Percentiles rank a stretch among this genome's conserved stretches.
phyloP scores from a whole-genome alignment of 2,888 invertebrate genomes.

The Eupithecia vulgata region DNA sequence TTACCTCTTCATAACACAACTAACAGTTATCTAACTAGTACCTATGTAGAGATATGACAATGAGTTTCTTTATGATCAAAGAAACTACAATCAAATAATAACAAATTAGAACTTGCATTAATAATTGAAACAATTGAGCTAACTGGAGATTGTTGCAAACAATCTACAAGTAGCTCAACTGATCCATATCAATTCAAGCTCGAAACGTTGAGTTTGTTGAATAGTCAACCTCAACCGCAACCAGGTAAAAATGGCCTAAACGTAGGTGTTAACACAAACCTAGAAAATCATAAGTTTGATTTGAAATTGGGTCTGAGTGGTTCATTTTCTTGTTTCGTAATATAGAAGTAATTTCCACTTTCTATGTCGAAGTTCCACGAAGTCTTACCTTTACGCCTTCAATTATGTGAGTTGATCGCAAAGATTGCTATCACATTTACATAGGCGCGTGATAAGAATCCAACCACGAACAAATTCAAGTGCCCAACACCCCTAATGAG shows the following conservation, averaged over 20 bases:
- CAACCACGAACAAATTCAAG: not conserved
- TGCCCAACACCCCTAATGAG: not conserved
- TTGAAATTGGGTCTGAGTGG: not conserved
- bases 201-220: not conserved
- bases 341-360: too few relatives aligned
- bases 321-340: not conserved
- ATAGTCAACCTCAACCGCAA: not conserved
- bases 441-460: not conserved
- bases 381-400: not conserved
- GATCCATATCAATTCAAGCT: too few relatives aligned
- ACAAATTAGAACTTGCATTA: too few relatives aligned
- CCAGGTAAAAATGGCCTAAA: not conserved
- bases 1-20: too few relatives aligned
- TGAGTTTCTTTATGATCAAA: not conserved
- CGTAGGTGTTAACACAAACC: not conserved
- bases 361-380: not conserved
- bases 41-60: too few relatives aligned
- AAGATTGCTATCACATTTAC: not conserved
- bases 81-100: not conserved
- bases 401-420: not conserved
- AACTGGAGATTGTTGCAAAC: too few relatives aligned
- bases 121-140: too few relatives aligned
- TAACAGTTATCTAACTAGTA: too few relatives aligned
- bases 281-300: not conserved
- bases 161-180: too few relatives aligned